Conservation (phyloP, 2,797 vertebrate species). For the Esox lucius region DNA sequence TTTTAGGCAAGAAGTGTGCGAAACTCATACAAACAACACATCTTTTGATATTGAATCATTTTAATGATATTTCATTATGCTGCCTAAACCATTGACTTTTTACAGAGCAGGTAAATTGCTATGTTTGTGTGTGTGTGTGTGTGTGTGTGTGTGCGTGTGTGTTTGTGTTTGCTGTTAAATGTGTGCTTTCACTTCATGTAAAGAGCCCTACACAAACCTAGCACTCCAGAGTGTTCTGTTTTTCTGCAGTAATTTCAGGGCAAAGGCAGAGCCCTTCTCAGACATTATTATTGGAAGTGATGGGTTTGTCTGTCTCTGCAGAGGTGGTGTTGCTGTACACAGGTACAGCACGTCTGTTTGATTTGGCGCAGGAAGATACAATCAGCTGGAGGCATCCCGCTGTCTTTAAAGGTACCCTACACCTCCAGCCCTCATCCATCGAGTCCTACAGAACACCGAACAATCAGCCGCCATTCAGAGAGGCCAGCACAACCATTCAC, state of each 20-base stretch:
- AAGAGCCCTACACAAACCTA: background rate
- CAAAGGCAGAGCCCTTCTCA: background rate
- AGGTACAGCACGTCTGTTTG: background rate
- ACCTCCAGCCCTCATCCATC: too few species aligned
- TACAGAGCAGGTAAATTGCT: background rate
- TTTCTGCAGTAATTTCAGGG: background rate
- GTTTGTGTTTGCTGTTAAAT: background rate
- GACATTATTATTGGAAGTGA: background rate
- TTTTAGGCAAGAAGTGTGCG: background rate
- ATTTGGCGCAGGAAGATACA: background rate
- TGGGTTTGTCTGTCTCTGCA: background rate
- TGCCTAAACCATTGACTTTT: background rate
- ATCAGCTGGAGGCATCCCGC: slow-evolving; percentile 1
- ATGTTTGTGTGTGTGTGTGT: background rate
- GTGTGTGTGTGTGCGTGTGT: background rate
- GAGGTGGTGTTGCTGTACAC: background rate
- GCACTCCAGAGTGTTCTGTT: background rate
- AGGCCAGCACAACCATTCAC: too few species aligned
- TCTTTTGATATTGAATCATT: slow-evolving; percentile 6
- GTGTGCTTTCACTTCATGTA: background rate
- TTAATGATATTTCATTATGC: background rate
- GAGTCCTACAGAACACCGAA: too few species aligned
- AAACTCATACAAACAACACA: slow-evolving; percentile 15
- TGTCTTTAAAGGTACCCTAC: background rate
- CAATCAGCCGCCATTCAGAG: too few species aligned